A percentile compares a stretch with the other conserved stretches of the same genome.
phyloP scores from a whole-genome alignment of 2,113 vertebrate species.

The Calidris pygmaea region DNA sequence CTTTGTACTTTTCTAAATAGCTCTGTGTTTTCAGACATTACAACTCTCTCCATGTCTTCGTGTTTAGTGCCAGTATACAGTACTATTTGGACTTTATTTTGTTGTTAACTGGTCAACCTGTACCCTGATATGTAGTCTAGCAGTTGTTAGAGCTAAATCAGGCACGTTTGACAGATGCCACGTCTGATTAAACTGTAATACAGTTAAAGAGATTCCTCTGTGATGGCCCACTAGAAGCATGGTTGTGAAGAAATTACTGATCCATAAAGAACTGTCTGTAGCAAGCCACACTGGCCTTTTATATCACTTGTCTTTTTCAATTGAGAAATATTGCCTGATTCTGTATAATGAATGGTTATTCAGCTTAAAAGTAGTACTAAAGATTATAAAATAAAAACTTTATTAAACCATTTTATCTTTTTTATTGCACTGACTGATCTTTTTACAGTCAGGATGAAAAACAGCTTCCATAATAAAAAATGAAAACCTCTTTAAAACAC shows the following conservation, averaged over 20 bases:
- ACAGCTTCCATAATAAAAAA: neutral
- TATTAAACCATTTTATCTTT: neutral
- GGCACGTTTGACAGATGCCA: conserved; percentile 46
- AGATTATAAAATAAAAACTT: neutral
- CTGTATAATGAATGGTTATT: neutral
- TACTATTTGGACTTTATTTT: neutral
- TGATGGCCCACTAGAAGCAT: neutral
- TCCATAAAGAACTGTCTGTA: conserved; percentile 35
- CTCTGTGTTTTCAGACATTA: neutral
- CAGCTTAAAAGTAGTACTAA: neutral
- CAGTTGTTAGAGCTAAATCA: conserved; percentile 1
- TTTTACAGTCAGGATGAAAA: neutral
- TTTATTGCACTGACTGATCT: neutral
- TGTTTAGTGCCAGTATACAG: neutral
- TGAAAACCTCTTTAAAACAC: neutral
- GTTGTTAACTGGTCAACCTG: neutral
- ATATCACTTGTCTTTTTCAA: neutral
- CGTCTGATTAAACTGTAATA: conserved; percentile 41
- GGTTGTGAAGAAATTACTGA: conserved; percentile 30
- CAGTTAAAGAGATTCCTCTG: conserved; percentile 7
- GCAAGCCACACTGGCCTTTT: neutral
- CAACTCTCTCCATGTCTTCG: neutral
- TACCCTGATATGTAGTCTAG: neutral
- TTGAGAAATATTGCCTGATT: neutral
- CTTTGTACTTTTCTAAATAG: neutral